These are phyloP conservation scores for Ophioninae sp. DNA, from an alignment of 2,888 invertebrate genomes.

Conservation along the genomic window DNA sequence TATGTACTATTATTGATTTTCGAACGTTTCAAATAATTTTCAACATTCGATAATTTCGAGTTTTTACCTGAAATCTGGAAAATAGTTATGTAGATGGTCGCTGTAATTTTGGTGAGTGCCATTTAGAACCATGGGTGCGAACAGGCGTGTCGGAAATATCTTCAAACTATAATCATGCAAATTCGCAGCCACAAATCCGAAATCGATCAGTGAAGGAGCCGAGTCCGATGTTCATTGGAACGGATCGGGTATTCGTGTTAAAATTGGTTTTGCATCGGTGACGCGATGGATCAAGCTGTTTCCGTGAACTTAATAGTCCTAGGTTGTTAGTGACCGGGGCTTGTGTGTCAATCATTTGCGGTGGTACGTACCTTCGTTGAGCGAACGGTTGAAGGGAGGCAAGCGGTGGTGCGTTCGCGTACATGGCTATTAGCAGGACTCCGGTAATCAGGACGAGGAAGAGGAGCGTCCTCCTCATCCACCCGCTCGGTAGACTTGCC, in stretches of 20 bases:
- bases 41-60: not conserved
- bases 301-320: not conserved
- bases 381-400: constrained; percentile 78
- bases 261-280: not conserved
- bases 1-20: not conserved
- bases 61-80: constrained; percentile 75
- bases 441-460: constrained; percentile 82
- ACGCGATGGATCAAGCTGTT: not conserved
- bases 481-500: constrained; percentile 83
- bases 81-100: constrained; percentile 74
- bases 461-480: constrained; percentile 83
- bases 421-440: constrained; percentile 82
- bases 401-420: constrained; percentile 79
- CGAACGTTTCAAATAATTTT: not conserved
- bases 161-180: constrained; percentile 71
- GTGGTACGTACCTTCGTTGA: constrained; percentile 75
- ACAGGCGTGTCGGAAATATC: constrained; percentile 74
- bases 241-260: not conserved
- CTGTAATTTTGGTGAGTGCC: constrained; percentile 72
- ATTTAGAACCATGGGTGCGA: constrained; percentile 74
- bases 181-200: constrained; percentile 16
- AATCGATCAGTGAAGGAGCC: not conserved
- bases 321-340: not conserved
- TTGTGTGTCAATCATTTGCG: not conserved
- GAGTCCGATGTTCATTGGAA: constrained; percentile 25